phyloP scores from a whole-genome alignment of 2,888 invertebrate genomes.

The Plagodis pulveraria region DNA sequence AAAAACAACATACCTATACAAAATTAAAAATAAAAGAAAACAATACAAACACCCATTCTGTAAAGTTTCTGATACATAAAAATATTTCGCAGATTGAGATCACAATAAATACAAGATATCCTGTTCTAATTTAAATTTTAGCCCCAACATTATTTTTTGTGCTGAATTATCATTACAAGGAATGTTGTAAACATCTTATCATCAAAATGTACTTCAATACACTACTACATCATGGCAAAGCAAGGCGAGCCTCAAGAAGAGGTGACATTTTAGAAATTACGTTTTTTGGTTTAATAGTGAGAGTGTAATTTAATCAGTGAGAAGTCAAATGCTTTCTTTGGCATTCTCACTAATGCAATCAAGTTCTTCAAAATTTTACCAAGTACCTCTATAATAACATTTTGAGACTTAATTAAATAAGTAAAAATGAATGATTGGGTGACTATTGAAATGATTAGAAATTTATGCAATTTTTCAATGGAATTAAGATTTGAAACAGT shows the following conservation, averaged over 20 bases:
- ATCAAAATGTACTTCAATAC: slow-evolving; percentile 2
- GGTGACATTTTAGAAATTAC: not conserved
- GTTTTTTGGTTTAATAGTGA: slow-evolving; percentile 10
- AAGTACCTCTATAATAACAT: no score
- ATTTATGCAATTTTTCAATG: no score
- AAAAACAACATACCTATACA: not conserved
- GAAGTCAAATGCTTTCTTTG: slow-evolving; percentile 1
- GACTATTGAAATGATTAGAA: no score
- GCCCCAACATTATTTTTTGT: slow-evolving; percentile 34
- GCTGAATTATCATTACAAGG: slow-evolving; percentile 48
- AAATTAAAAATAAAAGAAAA: not conserved
- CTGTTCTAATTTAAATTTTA: slow-evolving; percentile 32
- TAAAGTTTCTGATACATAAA: slow-evolving; percentile 40
- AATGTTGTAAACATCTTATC: slow-evolving; percentile 25
- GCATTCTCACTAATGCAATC: no score
- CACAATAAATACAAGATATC: slow-evolving; percentile 49
- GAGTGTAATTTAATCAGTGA: slow-evolving; percentile 4
- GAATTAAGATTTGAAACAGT: no score
- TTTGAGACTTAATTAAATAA: no score
- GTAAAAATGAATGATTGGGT: no score
- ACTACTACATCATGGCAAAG: slow-evolving; percentile 16
- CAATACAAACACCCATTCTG: not conserved
- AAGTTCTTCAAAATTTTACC: no score
- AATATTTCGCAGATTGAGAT: slow-evolving; percentile 52
- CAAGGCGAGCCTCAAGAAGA: slow-evolving; percentile 12